Base-by-base conservation (phyloP, 2,113 vertebrate species). In the Tautogolabrus adspersus region DNA sequence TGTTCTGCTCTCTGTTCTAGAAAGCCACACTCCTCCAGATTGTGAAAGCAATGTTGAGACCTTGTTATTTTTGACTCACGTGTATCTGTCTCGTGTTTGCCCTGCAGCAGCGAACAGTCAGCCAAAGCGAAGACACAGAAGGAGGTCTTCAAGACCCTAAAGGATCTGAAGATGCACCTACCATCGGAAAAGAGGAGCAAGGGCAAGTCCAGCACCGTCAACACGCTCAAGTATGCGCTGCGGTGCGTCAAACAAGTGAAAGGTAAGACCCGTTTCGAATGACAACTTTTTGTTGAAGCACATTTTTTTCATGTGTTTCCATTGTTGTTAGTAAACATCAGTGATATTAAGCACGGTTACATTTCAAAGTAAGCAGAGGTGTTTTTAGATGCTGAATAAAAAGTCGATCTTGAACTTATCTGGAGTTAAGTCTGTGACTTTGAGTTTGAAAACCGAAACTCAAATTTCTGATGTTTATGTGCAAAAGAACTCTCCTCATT, bases 241-340 rank as follows among this genome's bases (percentile, higher is more conserved):
- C 93, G 95, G 47, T 98, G 98, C 34, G 95, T 99, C 88, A 97
- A 96, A 72, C 98, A 99, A 87, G 96, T 99, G 74, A 96, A 96
- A 97, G 98, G 98, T 99, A 94, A 93, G 93, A 10, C 34, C 2
- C 3, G 2, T 54, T 23, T 23, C 6, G 1, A 11, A 16, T 23
- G 18, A 19, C 51, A 3, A 40, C 38, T 40, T 57, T 26, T 21
- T 40, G 3, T 69, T 54, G 13, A 1, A 26, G 19, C 49, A 2
- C 1, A 12, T 12, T 9, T 10, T 3, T 12, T 47, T 18, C 13
- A 47, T 47, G 46, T 47, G 13, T 47, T 47, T 47, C 18, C 42
- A 3, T 44, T 16, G 15, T 47, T 47, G 46, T 47, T 47, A 5
- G 46, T 47, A 16, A 16, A 47, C 46, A 47, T 15, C 46, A 47